A percentile compares a stretch with the other conserved stretches of the same genome.
Conservation (phyloP, 2,888 invertebrate genomes). For the Agrotis exclamationis region DNA sequence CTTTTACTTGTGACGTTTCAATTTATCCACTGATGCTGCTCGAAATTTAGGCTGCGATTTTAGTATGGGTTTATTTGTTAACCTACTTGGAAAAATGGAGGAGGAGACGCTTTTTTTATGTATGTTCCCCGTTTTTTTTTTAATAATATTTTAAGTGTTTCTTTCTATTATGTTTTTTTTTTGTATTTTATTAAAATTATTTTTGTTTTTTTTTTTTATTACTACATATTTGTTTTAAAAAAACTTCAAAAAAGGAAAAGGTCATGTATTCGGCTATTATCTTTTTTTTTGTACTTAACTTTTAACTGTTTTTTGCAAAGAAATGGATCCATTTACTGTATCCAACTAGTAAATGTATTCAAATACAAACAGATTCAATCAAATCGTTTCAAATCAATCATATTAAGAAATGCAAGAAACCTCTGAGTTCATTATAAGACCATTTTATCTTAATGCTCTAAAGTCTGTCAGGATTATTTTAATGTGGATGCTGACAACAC, state of each 20-base stretch:
- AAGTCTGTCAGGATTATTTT: constrained; percentile 73
- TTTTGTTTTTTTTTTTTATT: too few species aligned
- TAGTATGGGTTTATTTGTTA: constrained; percentile 8
- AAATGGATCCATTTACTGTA: too few species aligned
- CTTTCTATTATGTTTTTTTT: too few species aligned
- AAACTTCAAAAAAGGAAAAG: too few species aligned
- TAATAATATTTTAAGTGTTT: too few species aligned
- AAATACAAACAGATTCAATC: constrained; percentile 15
- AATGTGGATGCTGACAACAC: constrained; percentile 60
- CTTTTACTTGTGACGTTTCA: constrained; percentile 58
- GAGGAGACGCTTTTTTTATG: too few species aligned
- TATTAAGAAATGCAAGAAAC: constrained; percentile 49
- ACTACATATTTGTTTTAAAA: too few species aligned
- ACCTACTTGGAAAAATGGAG: background rate
- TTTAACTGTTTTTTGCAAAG: too few species aligned
- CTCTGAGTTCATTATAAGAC: constrained; percentile 45
- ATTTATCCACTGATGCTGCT: constrained; percentile 50
- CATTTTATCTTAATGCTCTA: constrained; percentile 75
- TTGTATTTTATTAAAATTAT: too few species aligned
- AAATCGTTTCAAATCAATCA: constrained; percentile 48
- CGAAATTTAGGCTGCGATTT: constrained; percentile 9
- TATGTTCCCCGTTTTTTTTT: too few species aligned
- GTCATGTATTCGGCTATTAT: too few species aligned
- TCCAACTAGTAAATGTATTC: constrained; percentile 1
- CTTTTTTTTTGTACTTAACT: too few species aligned